Base-by-base conservation (phyloP, 2,797 vertebrate genomes). In the Podarcis lilfordi region DNA sequence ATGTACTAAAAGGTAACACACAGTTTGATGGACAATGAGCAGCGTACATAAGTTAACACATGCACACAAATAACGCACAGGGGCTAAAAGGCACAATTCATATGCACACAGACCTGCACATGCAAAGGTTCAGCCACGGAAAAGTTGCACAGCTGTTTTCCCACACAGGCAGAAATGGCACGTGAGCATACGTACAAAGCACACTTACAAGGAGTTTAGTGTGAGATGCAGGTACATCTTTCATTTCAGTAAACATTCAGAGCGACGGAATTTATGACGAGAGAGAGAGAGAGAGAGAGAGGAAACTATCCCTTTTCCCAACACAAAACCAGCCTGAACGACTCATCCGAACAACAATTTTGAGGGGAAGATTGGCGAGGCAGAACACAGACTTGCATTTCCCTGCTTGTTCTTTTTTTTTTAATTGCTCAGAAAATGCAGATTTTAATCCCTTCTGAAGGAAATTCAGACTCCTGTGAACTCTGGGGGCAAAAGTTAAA, bases 1-100 rank as follows among this genome's bases (percentile, higher is more conserved):
- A 96, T 96, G 95, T 94, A 95, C 94, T 95, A 96, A 96, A 96
- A 96, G 95, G 95, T 64, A 95, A 95, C 95, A 97, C 96, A 96
- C 96, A 97, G 97, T 5, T n/a, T 95, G 95, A 45, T 27, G 43
- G 19, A 27, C 82, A 84, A 50, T 71, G 40, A 32, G 1, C 8
- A 83, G 17, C 40, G 2, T 37, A 74, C 71, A 1, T 74, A 37
- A 45, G 8, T 40, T 29, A 37, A 64, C 4, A 10, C 23, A 10
- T 4, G 10, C 19, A 13, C 43, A 50, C 25, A 45, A 27, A 79
- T 50, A 59, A 71, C 5, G 27, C 13, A 7, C 29, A 79, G 10
- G 61, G 15, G 32, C 45, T 55, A 59, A 35, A 27, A 80, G 17
- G 8, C 25, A 43, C 3, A 95, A 96, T 96, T 96, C n/a, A 85